Percentiles rank a stretch among this genome's conserved stretches.
Evolutionary conservation across 2,888 invertebrate genomes (phyloP).

Genomic region (Acronicta aceris): DNA sequence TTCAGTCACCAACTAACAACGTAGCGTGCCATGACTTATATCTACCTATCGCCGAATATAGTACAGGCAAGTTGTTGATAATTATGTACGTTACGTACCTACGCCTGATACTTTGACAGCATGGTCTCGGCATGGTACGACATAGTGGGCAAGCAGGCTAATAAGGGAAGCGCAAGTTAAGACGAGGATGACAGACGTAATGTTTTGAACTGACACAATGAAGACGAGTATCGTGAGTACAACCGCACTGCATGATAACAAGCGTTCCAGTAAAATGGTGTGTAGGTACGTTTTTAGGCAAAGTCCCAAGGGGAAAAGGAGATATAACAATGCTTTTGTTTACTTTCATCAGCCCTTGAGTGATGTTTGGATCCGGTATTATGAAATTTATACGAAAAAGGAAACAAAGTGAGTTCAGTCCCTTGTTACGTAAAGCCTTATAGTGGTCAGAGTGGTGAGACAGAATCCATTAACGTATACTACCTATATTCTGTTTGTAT

Average conservation of each 20-base stretch:
- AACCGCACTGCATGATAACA: constrained; percentile 58
- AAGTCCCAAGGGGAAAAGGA: constrained; percentile 55
- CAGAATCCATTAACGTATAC: constrained; percentile 42
- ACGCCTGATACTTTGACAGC: too few species aligned
- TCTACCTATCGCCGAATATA: too few species aligned
- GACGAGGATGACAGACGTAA: constrained; percentile 53
- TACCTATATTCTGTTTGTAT: constrained; percentile 18
- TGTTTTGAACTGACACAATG: constrained; percentile 61
- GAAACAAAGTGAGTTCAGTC: constrained; percentile 54
- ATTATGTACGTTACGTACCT: too few species aligned
- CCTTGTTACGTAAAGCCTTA: constrained; percentile 49
- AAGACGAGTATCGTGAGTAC: constrained; percentile 41
- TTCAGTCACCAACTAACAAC: too few species aligned
- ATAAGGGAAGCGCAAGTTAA: constrained; percentile 36
- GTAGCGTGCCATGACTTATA: too few species aligned
- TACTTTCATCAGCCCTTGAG: constrained; percentile 66
- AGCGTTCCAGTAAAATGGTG: constrained; percentile 64
- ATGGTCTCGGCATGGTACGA: too few species aligned
- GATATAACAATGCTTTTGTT: constrained; percentile 67
- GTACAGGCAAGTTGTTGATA: too few species aligned
- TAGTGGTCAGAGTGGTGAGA: constrained; percentile 50
- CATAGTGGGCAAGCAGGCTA: constrained; percentile 1
- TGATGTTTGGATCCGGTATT: constrained; percentile 59
- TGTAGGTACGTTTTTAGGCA: constrained; percentile 66
- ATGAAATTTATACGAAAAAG: constrained; percentile 60